Base-by-base conservation (phyloP, 2,797 vertebrate genomes). In the Lithobates sylvaticus region DNA sequence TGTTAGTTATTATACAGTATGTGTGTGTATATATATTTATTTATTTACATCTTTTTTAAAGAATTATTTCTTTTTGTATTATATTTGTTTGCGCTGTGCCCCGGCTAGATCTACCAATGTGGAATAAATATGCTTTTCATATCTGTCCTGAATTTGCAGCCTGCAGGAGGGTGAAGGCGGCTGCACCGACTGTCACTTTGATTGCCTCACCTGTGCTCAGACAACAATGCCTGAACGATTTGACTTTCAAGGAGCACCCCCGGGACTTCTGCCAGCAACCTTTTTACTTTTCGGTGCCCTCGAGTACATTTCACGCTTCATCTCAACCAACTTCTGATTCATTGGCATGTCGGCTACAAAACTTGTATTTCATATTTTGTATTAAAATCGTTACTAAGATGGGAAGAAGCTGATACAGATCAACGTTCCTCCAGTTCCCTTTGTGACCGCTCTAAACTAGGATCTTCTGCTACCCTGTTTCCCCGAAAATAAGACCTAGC, bases 301-400 rank as follows among this genome's bases (percentile, higher is more conserved):
- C 29, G 78, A 72, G 47, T 70, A 71, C 18, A 58, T 27, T 70
- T 27, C 71, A 81, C 58, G 69, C 69, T 81, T 81, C 32, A 72
- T 39, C 71, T 81, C 69, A 9, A 32, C 32, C 27, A 26, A 23
- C 10, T 58, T 72, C 5, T 27, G 10, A 65, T 65, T 65, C 61
- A 26, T 10, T 26, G 61, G 61, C 9, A 65, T 65, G 61, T 65
- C 61, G 26, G 61, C 1, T 26, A 65, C n/a, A 65, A 65, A 65
- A 65, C 61, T 65, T 65, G 26, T 64, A 64, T 26, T n/a, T 65
- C 2, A 65, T 23, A 26, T 12, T 65, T 54, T 65, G n/a, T 12
- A 65, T 9, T 65, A 65, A 65, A 65, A 65, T 16, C n/a, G 23
- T 65, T 26, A 65, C 61, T 65, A 65, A 65, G 61, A 26, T 0